Percentiles rank a stretch among this genome's conserved stretches.
phyloP scores from a whole-genome alignment of 2,797 vertebrate species.

The Falco concolor region DNA sequence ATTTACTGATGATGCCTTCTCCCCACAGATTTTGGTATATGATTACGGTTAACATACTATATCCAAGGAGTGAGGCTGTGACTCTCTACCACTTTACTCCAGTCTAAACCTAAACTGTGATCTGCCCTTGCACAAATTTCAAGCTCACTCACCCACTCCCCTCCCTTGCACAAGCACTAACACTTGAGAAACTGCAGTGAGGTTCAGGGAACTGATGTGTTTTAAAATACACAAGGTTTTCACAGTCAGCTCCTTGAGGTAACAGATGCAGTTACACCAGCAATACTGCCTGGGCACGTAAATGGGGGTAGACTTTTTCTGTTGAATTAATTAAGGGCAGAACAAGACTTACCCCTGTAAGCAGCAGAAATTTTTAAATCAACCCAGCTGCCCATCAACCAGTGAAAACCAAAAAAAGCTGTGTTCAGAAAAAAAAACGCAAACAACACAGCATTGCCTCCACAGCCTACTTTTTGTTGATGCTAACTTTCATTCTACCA shows the following conservation, averaged over 20 bases:
- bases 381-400: not conserved
- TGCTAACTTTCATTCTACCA: not conserved
- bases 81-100: not conserved
- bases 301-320: not conserved
- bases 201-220: not conserved
- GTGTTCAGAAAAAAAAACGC: not conserved
- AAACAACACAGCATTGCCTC: not conserved
- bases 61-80: not conserved
- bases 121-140: not conserved
- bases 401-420: not conserved
- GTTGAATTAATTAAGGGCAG: not conserved
- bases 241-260: not conserved
- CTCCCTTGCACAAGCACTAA: not conserved
- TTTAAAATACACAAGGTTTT: not conserved
- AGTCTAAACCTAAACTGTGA: not conserved
- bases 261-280: not conserved
- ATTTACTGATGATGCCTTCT: not conserved
- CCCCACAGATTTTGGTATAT: not conserved
- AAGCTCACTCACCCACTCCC: not conserved
- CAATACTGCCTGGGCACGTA: not conserved
- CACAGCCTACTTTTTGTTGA: not conserved
- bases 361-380: not conserved
- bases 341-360: not conserved
- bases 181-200: not conserved
- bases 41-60: not conserved